A percentile compares a stretch with the other conserved stretches of the same genome.
Evolutionary conservation across 2,888 invertebrate genomes (phyloP).

Genomic region (Cheiracanthium punctorium): DNA sequence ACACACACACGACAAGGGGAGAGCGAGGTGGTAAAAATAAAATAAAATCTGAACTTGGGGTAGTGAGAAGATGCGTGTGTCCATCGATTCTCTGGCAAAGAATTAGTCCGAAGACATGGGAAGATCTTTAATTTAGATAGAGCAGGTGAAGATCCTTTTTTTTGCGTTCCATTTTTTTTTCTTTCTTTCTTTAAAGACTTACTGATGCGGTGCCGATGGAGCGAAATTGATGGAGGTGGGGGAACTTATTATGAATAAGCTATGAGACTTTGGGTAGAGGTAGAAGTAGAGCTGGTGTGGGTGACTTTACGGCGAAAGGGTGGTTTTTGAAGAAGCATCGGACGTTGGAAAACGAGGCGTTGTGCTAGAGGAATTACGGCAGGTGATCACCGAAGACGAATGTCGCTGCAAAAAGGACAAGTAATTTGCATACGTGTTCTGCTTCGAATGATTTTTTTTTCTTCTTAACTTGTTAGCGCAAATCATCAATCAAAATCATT

Average conservation of each 20-base stretch:
- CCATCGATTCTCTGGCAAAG: slow-evolving; percentile 35
- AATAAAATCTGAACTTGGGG: background rate
- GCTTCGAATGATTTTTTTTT: no score
- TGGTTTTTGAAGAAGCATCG: background rate
- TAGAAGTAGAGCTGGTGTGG: slow-evolving; percentile 3
- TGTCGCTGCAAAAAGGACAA: background rate
- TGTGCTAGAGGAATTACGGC: background rate
- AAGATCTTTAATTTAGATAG: slow-evolving; percentile 68
- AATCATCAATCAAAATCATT: no score
- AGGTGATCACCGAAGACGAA: background rate
- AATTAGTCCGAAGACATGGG: slow-evolving; percentile 20
- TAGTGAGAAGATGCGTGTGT: background rate
- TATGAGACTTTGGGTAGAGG: slow-evolving; percentile 45
- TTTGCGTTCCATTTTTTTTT: no score
- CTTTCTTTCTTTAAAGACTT: no score
- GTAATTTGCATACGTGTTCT: background rate
- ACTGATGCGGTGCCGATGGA: slow-evolving; percentile 55
- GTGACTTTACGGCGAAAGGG: background rate
- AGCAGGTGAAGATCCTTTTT: slow-evolving; percentile 37
- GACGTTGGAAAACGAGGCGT: slow-evolving; percentile 21
- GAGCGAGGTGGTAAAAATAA: background rate
- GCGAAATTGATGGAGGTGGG: slow-evolving; percentile 38
- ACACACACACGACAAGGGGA: slow-evolving; percentile 37
- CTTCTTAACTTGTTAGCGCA: no score
- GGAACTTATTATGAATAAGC: slow-evolving; percentile 49